Evolutionary conservation across 1,140 invertebrate genomes (phyloP), one percentile per base, ranked within the genome.

Genomic region (Acarapis woodi): DNA sequence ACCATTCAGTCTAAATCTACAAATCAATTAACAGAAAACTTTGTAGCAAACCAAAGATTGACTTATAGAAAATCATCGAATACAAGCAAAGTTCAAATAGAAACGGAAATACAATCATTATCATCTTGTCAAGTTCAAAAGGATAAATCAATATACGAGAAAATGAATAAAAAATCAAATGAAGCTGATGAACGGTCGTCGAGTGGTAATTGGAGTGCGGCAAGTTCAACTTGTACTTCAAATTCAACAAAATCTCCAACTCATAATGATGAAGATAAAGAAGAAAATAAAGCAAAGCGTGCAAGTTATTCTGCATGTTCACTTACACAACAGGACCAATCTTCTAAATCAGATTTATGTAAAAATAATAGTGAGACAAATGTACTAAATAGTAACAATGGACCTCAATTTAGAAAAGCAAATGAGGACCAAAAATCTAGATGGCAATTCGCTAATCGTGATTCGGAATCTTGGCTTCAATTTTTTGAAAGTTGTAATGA

Each of bases 201-300:
- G 29, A 79, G 74, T 41, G 82, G 82, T 31, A 85, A 87, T 54
- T 87, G 82, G 82, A 80, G 75, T 47, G 76, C 75, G 2, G 50
- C 50, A 24, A 79, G 74, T 1, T 82, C 73, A 44, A 79, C 77
- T 26, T 59, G 77, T 39, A 74, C 77, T 18, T 59, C 56, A 1
- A 30, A 12, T 19, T n/a, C n/a, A n/a, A n/a, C n/a, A n/a, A n/a
- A n/a, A n/a, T n/a, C n/a, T n/a, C 4, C n/a, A 21, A 6, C 15
- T n/a, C 25, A 4, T 66, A 68, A 8, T 63, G 66, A 6, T 68
- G 67, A 47, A 70, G 22, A 10, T 19, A 36, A 18, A 15, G 25
- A 5, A 32, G 40, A n/a, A 21, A 23, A 6, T 37, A 25, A 3
- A 3, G 14, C 3, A 25, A 19, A 15, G 14, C 32, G 6, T 19